Conservation (phyloP, 2,888 invertebrate genomes). For the Tinea semifulvella region DNA sequence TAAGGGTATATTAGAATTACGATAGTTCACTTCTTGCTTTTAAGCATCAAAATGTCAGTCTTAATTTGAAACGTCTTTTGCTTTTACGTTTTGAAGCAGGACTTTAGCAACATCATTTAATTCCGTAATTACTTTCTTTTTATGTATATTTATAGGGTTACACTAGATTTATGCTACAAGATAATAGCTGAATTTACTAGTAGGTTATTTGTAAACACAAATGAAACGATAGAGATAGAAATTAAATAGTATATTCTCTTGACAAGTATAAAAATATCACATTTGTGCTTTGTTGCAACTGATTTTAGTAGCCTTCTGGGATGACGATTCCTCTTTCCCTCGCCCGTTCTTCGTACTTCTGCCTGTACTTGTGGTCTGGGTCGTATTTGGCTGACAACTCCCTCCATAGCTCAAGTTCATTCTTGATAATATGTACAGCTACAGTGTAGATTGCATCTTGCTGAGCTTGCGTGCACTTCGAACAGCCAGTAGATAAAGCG, state of each 20-base stretch:
- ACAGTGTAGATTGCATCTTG: conserved; percentile 70
- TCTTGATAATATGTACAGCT: conserved; percentile 71
- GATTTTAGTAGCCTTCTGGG: conserved; percentile 27
- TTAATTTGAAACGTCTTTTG: too few species aligned
- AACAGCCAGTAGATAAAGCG: conserved; percentile 72
- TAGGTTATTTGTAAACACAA: too few species aligned
- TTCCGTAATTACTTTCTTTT: too few species aligned
- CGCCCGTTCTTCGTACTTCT: conserved; percentile 70
- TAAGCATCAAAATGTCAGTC: too few species aligned
- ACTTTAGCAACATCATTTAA: too few species aligned
- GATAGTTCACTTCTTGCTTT: too few species aligned
- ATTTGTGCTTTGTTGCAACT: neutral
- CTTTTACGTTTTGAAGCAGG: too few species aligned
- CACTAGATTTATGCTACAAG: too few species aligned
- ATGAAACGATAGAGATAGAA: too few species aligned
- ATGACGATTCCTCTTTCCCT: conserved; percentile 53
- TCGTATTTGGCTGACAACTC: conserved; percentile 74
- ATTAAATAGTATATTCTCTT: neutral
- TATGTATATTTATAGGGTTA: too few species aligned
- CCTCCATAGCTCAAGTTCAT: conserved; percentile 71
- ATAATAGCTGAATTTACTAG: too few species aligned
- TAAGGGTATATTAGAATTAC: too few species aligned
- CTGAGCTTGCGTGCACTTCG: conserved; percentile 74
- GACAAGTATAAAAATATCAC: conserved; percentile 1
- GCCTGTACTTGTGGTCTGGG: conserved; percentile 70